Conservation (phyloP, 2,888 invertebrate genomes). For the Vesta saturnalis region DNA sequence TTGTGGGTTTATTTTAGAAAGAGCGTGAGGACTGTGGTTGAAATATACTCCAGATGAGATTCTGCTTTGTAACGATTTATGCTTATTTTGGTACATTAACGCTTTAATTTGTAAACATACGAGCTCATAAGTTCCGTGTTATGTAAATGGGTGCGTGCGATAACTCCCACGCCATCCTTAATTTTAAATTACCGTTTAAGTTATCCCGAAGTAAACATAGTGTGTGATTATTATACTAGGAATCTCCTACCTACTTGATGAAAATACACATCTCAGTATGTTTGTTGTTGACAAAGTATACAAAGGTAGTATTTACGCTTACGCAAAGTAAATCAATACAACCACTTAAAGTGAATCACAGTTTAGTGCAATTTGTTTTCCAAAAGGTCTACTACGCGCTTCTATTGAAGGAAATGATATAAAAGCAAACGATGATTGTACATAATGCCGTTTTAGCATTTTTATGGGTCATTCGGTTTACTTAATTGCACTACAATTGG, state of each 20-base stretch:
- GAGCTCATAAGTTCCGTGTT: constrained; percentile 2
- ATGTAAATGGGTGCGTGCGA: constrained; percentile 18
- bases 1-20: constrained; percentile 18
- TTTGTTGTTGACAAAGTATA: constrained; percentile 8
- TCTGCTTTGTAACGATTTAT: not conserved
- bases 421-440: constrained; percentile 29
- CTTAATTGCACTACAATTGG: constrained; percentile 46
- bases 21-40: not conserved
- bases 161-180: constrained; percentile 12
- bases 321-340: not conserved
- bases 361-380: too few relatives aligned
- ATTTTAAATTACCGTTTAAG: constrained; percentile 13
- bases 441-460: constrained; percentile 37
- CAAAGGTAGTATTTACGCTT: not conserved
- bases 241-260: not conserved
- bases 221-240: not conserved
- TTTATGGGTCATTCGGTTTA: constrained; percentile 41
- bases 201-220: constrained; percentile 1
- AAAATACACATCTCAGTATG: not conserved
- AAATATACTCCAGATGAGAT: not conserved
- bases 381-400: not conserved
- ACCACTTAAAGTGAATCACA: not conserved
- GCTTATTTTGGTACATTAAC: constrained; percentile 3
- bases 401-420: constrained; percentile 22
- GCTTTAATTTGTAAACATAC: constrained; percentile 18